Evolutionary conservation across 2,888 invertebrate species (phyloP).

Genomic region (Boloria selene): DNA sequence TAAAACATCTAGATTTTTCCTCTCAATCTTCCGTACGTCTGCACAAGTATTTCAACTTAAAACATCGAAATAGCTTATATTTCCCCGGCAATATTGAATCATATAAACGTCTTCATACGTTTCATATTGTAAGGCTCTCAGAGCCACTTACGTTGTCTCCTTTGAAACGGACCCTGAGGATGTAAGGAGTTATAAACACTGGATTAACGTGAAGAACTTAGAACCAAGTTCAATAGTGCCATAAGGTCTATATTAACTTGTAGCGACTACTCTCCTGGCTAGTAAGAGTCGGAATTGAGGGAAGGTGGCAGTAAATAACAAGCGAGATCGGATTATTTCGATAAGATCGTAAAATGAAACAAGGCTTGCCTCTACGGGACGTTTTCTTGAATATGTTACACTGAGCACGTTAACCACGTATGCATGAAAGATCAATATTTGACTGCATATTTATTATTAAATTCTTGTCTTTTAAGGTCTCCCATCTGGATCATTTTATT

Average conservation of each 20-base stretch:
- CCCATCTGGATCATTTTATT: neutral
- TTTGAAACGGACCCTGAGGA: conserved; percentile 51
- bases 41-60: conserved; percentile 41
- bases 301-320: conserved; percentile 79
- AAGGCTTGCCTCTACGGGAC: conserved; percentile 72
- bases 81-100: conserved; percentile 56
- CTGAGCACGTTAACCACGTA: conserved; percentile 36
- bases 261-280: conserved; percentile 47
- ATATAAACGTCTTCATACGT: conserved; percentile 56
- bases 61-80: conserved; percentile 54
- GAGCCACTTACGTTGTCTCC: conserved; percentile 53
- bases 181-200: conserved; percentile 54
- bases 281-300: conserved; percentile 66
- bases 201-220: conserved; percentile 57
- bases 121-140: conserved; percentile 50
- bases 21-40: conserved; percentile 67
- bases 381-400: conserved; percentile 52
- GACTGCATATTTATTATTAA: conserved; percentile 26
- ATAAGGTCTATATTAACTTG: conserved; percentile 66
- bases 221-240: conserved; percentile 47
- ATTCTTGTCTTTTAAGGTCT: conserved; percentile 10
- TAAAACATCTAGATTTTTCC: conserved; percentile 79
- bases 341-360: conserved; percentile 82
- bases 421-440: conserved; percentile 33
- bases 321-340: conserved; percentile 81